Percentiles rank a stretch among this genome's conserved stretches.
phyloP scores from a whole-genome alignment of 2,888 invertebrate species.

The Trissolcus japonicus region DNA sequence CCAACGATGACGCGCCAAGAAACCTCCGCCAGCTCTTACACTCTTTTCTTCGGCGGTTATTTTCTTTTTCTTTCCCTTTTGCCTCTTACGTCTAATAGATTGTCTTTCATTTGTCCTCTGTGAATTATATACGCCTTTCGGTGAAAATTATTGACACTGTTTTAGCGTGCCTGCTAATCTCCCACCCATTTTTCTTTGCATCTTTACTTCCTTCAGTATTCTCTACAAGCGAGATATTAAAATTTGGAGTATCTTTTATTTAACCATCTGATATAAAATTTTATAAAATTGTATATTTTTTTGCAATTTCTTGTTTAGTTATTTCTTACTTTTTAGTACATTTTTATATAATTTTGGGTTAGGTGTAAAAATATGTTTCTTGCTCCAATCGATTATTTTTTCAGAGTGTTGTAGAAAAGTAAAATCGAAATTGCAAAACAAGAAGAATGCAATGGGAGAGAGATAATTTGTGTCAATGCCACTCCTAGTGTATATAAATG shows the following conservation, averaged over 20 bases:
- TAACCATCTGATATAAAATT: no score
- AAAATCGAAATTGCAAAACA: constrained; percentile 9
- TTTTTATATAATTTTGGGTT: no score
- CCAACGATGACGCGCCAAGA: constrained; percentile 34
- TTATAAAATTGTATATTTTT: no score
- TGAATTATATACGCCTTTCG: constrained; percentile 18
- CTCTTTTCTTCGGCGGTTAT: constrained; percentile 28
- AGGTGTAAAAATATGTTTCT: no score
- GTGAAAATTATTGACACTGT: constrained; percentile 39
- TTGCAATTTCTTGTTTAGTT: no score
- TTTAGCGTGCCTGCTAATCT: constrained; percentile 8
- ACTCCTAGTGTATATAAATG: constrained; percentile 56
- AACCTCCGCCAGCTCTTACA: constrained; percentile 60
- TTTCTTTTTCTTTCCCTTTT: constrained; percentile 32
- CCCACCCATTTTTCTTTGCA: no score
- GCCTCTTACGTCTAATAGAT: constrained; percentile 45
- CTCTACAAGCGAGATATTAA: no score
- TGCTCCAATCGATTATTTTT: no score
- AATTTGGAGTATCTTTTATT: no score
- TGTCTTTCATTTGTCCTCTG: constrained; percentile 46
- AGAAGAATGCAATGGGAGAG: constrained; percentile 22
- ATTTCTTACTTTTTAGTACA: no score
- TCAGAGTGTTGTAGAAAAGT: constrained; percentile 11
- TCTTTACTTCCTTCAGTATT: no score
- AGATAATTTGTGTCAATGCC: constrained; percentile 65